These are phyloP conservation scores for Saimiri boliviensis DNA, from an alignment of 2,113 vertebrate genomes.

Conservation along the genomic window DNA sequence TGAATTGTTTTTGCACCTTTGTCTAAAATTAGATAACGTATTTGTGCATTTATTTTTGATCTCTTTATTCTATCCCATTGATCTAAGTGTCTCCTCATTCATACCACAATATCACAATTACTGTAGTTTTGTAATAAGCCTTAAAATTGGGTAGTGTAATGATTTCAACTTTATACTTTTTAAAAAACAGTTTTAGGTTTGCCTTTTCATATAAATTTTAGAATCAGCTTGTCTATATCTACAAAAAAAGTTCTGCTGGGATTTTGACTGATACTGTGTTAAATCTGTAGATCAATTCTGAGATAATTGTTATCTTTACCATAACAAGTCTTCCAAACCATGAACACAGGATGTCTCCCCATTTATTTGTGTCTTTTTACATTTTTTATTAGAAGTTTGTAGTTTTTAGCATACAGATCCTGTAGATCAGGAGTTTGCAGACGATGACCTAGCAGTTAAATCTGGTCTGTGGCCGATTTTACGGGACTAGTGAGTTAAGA, in stretches of 20 bases:
- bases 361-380: background rate
- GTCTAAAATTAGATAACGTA: background rate
- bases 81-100: background rate
- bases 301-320: background rate
- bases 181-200: background rate
- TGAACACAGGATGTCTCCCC: background rate
- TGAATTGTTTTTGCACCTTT: background rate
- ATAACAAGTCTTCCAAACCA: background rate
- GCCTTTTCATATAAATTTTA: background rate
- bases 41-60: background rate
- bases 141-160: background rate
- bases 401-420: background rate
- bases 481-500: background rate
- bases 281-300: background rate
- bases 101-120: background rate
- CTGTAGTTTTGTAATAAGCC: background rate
- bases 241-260: background rate
- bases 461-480: background rate
- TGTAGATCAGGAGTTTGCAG: background rate
- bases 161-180: background rate
- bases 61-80: background rate
- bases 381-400: background rate
- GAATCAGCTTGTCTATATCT: background rate
- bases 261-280: background rate
- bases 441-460: background rate